phyloP scores from a whole-genome alignment of 2,113 vertebrate genomes.

The Macrotus californicus region DNA sequence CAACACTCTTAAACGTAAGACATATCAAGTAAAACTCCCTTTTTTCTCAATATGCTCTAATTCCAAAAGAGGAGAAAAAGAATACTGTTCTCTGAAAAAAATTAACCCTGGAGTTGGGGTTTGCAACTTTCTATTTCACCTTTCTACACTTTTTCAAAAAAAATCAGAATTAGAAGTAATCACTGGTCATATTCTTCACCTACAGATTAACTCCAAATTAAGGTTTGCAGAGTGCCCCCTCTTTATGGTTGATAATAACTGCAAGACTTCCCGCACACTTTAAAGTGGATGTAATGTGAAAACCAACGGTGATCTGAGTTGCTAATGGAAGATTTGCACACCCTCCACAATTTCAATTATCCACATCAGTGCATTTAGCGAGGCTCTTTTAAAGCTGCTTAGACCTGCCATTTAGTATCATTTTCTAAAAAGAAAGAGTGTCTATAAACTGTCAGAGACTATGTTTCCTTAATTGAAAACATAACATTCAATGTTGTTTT shows the following conservation, averaged over 20 bases:
- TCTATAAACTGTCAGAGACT: slow-evolving; percentile 33
- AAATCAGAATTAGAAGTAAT: slow-evolving; percentile 25
- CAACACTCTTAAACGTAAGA: not conserved
- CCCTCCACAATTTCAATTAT: slow-evolving; percentile 34
- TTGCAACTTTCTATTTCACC: not conserved
- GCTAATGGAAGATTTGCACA: slow-evolving; percentile 48
- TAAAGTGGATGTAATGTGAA: slow-evolving; percentile 48
- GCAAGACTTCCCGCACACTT: slow-evolving; percentile 50
- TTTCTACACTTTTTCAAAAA: not conserved
- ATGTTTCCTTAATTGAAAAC: slow-evolving; percentile 48
- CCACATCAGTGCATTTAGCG: not conserved
- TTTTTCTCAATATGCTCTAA: not conserved
- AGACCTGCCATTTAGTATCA: slow-evolving; percentile 57
- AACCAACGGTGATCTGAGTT: slow-evolving; percentile 33
- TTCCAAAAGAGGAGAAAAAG: not conserved
- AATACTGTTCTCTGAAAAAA: slow-evolving; percentile 14
- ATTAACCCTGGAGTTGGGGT: not conserved
- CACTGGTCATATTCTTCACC: not conserved
- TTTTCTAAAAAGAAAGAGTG: slow-evolving; percentile 46
- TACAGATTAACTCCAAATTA: slow-evolving; percentile 32
- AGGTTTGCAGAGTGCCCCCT: slow-evolving; percentile 11
- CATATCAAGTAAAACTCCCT: slow-evolving; percentile 1
- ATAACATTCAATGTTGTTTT: slow-evolving; percentile 57
- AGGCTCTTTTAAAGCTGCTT: slow-evolving; percentile 56
- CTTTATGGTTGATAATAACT: not conserved